Evolutionary conservation across 1,140 invertebrate genomes (phyloP).

Genomic region (Thaumatotibia leucotreta): DNA sequence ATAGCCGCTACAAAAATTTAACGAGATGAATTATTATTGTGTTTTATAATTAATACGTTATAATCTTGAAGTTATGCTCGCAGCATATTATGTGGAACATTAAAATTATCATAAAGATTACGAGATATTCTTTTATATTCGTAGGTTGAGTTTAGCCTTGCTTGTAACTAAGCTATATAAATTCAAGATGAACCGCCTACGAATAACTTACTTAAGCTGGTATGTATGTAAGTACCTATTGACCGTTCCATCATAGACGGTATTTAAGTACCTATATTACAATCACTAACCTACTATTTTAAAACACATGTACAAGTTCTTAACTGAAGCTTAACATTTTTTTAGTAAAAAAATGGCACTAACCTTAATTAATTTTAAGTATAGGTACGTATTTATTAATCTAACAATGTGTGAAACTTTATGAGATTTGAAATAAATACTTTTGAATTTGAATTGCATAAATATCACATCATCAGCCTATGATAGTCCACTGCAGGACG

Average conservation of each 20-base stretch:
- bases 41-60: conserved; percentile 23
- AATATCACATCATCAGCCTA: no score
- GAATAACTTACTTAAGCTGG: neutral
- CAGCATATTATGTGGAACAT: neutral
- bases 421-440: no score
- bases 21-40: conserved; percentile 18
- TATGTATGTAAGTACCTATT: neutral
- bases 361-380: no score
- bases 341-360: no score
- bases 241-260: neutral
- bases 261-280: no score
- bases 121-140: neutral
- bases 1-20: conserved; percentile 21
- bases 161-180: neutral
- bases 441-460: no score
- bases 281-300: no score
- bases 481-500: no score
- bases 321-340: no score
- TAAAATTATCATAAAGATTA: conserved; percentile 7
- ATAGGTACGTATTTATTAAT: no score
- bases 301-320: no score
- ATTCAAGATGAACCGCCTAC: conserved; percentile 9
- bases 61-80: conserved; percentile 19
- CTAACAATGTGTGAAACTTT: no score
- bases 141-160: conserved; percentile 2